Evolutionary conservation across 2,888 invertebrate species (phyloP).

Genomic region (Nephrotoma guestfalica): DNA sequence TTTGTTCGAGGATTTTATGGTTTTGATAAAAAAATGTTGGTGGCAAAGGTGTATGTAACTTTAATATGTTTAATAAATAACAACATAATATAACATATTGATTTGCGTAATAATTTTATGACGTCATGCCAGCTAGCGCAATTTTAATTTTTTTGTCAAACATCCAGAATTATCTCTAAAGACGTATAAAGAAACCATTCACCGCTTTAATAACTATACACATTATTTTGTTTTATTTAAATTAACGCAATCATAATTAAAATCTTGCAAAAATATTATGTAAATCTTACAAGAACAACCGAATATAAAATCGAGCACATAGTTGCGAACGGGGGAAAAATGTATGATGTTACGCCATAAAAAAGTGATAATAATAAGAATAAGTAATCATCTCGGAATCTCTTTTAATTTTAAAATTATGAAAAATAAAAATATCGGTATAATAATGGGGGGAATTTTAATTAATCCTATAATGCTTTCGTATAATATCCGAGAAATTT

Average conservation of each 20-base stretch:
- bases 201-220: neutral
- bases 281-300: neutral
- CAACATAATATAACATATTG: too few relatives aligned
- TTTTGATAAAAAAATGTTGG: neutral
- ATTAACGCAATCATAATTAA: neutral
- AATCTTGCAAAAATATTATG: neutral
- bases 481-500: neutral
- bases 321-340: neutral
- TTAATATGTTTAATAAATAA: too few relatives aligned
- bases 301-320: neutral
- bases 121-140: too few relatives aligned
- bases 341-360: neutral
- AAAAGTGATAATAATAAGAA: neutral
- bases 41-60: neutral
- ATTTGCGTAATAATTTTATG: too few relatives aligned
- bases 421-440: neutral
- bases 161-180: neutral
- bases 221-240: neutral
- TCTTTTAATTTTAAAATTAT: neutral
- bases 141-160: neutral
- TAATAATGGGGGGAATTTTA: neutral
- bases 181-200: neutral
- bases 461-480: neutral
- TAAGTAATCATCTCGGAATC: neutral
- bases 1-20: neutral